Evolutionary conservation across 2,888 invertebrate species (phyloP), one percentile per base, ranked within the genome.

Genomic region (Lathronympha strigana): DNA sequence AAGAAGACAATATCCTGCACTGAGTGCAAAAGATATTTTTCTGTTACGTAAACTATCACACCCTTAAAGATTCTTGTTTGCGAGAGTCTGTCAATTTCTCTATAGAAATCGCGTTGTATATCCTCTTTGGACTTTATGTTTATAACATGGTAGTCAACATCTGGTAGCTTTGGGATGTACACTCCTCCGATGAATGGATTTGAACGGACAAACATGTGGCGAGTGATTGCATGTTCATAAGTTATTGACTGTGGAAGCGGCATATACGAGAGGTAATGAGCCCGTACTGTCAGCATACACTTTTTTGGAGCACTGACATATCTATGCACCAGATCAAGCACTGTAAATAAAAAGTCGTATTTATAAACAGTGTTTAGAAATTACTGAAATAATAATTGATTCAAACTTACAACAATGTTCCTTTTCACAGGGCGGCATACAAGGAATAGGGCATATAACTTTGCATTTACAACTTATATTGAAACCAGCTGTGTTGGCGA

Each of bases 1-100:
- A 91, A 75, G 71, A 88, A 89, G n/a, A 82, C 77, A 61, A 88
- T 84, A 68, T 87, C 85, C 47, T 88, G 86, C 60, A 84, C 81
- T 25, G 84, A 76, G 69, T 86, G 82, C 40, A 91, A 71, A 4
- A 91, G 72, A 61, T 83, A 90, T 68, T 84, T 88, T 63, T 89
- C 90, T n/a, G 89, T 90, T 1, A 88, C 86, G 81, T 86, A 91
- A 9, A 88, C 86, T 19, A 92, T 66, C 11, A 83, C 76, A 0
- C 89, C 92, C 73, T 90, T 92, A 11, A 92, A 78, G 13, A 82
- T 79, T 55, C 76, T 74, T 28, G 80, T 79, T 67, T 81, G 74
- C 4, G 83, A 74, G 55, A 91, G 66, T 40, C 79, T 73, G 43
- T 83, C 75, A 15, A 87, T 71, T 6, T 77, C 72, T 71, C 78